Evolutionary conservation across 2,888 invertebrate genomes (phyloP), one percentile per base, ranked within the genome.

Genomic region (Hydrotaea cyrtoneurina): DNA sequence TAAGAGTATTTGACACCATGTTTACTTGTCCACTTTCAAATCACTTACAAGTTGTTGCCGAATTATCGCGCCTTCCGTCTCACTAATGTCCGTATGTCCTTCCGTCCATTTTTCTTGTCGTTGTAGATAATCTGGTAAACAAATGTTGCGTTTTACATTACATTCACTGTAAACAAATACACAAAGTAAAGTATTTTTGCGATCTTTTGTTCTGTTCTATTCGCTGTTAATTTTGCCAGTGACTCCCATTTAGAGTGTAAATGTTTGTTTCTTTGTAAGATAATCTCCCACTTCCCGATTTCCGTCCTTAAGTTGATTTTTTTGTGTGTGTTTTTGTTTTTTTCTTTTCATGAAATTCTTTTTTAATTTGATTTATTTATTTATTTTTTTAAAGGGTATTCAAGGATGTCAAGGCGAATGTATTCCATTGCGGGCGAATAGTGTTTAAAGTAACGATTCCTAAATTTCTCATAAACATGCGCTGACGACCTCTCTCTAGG

Each of bases 381-480:
- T 88, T 89, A 71, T 88, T 87, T 88, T 87, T 89, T 92, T 92
- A 89, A 92, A 92, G 92, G 92, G 90, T 89, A 89, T 89, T 90
- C 91, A 90, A 89, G 91, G 92, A 92, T 94, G 94, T 91, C 93
- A 93, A 90, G 94, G 94, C 92, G 94, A 94, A 93, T 94, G 94
- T 93, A 94, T 94, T 92, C 94, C 94, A 91, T 93, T 94, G 90
- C 93, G 93, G 91, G 93, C 93, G 91, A 94, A 93, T 93, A 94
- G 93, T 92, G 93, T 93, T 91, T 94, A 93, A 92, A 90, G 26
- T 26, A 3, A 2, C 15, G 26, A 39, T 39, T 39, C 39, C 13
- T 1, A 8, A 26, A 59, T 10, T 15, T 59, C 15, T 26, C 5
- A 8, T 0, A 26, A 50, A 50, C 50, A 50, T 50, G n/a, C 1